These are phyloP conservation scores for Gryon sp. DNA, from an alignment of 1,140 invertebrate species.

Conservation along the genomic window DNA sequence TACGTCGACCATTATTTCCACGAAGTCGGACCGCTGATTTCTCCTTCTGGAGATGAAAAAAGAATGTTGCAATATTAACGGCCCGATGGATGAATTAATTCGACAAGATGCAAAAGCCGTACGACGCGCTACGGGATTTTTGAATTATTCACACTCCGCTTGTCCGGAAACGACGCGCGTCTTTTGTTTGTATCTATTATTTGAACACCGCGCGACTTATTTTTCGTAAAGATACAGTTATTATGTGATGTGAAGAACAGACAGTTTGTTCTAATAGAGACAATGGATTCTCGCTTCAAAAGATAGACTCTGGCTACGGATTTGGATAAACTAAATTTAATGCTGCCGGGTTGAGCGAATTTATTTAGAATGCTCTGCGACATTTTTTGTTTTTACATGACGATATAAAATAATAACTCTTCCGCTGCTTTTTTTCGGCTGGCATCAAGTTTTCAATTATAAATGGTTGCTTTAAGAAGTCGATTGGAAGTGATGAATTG, in stretches of 20 bases:
- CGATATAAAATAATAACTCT: too few species aligned
- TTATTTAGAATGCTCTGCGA: not conserved
- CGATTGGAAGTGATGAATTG: too few species aligned
- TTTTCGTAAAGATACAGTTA: constrained; percentile 40
- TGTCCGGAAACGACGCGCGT: constrained; percentile 50
- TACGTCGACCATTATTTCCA: constrained; percentile 58
- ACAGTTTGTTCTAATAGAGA: constrained; percentile 13
- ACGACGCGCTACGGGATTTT: constrained; percentile 41
- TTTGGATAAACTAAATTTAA: constrained; percentile 5
- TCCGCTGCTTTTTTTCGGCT: too few species aligned
- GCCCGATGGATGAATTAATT: constrained; percentile 56
- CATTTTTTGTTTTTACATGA: too few species aligned
- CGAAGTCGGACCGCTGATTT: constrained; percentile 23
- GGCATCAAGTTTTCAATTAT: too few species aligned
- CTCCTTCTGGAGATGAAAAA: constrained; percentile 46
- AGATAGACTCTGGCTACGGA: not conserved
- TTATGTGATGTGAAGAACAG: constrained; percentile 30
- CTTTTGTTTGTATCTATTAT: constrained; percentile 58
- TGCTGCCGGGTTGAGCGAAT: not conserved
- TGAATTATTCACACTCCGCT: constrained; percentile 55
- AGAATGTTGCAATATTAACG: constrained; percentile 54
- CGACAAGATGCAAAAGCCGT: constrained; percentile 51
- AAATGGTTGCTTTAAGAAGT: too few species aligned
- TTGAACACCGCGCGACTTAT: constrained; percentile 43
- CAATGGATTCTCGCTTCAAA: constrained; percentile 34